Evolutionary conservation across 2,797 vertebrate species (phyloP).

Genomic region (Sarcophilus harrisii): DNA sequence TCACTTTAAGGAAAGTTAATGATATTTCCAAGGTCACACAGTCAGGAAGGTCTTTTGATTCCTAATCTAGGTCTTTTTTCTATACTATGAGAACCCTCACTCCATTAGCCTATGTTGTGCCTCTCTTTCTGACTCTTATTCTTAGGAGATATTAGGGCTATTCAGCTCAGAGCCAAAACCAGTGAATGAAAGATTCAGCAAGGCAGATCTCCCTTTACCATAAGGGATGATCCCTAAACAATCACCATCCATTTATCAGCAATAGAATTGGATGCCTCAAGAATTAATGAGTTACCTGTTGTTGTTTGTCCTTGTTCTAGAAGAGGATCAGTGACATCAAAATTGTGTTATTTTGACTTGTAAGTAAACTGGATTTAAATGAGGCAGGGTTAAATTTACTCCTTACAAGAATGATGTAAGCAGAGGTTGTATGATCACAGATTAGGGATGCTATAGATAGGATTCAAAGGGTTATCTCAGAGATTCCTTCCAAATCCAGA

Average conservation of each 20-base stretch:
- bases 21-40: background rate
- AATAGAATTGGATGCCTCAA: background rate
- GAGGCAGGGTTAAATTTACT: no score
- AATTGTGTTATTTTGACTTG: no score
- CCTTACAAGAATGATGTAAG: background rate
- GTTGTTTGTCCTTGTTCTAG: no score
- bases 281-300: background rate
- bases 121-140: background rate
- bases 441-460: background rate
- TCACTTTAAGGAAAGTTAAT: background rate
- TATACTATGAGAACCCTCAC: background rate
- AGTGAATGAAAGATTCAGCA: background rate
- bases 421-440: background rate
- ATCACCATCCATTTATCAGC: rapidly evolving
- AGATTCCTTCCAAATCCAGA: background rate
- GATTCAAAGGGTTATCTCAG: background rate
- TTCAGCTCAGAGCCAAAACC: background rate
- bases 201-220: background rate
- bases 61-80: background rate
- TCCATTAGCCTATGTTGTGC: background rate
- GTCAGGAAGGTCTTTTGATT: background rate
- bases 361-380: no score
- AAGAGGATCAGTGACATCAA: no score
- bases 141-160: background rate
- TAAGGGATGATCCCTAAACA: background rate